Evolutionary conservation across 2,888 invertebrate species (phyloP), one percentile per base, ranked within the genome.

Genomic region (Podabrus alpinus): DNA sequence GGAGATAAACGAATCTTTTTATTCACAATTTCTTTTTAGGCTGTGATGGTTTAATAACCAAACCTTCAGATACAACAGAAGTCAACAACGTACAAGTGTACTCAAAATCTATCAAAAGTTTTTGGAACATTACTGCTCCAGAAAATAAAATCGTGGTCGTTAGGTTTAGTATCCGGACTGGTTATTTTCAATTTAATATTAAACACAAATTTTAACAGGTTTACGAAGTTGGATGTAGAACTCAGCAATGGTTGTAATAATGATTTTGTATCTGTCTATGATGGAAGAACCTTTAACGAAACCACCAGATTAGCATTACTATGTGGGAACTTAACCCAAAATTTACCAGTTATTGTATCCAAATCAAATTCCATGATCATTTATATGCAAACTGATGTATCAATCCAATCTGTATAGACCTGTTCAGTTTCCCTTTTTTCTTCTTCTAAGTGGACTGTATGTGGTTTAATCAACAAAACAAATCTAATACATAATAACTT

Each of bases 111-210:
- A 85, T 92, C 80, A 90, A 92, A 80, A 97, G 97, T 85, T 87
- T 90, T 0, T 97, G 97, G 97, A 86, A 90, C 72, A 92, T 97
- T 68, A 90, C 90, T 71, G 95, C 95, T 1, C 94, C 93, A 1
- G 79, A 83, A 17, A 89, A 90, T 77, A 91, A 93, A 85, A 88
- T 90, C 61, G 89, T 94, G 9, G 86, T 92, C 10, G 81, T 95
- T 13, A 91, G 90, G 86, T 92, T 85, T 1, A n/a, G n/a, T 1
- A 29, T 29, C 4, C 13, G 29, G 11, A 4, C 13, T 13, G 1
- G 9, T 13, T 0, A 29, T 29, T 59, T 61, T 13, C 4, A 25
- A 24, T 59, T 66, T 71, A 11, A n/a, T 15, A 29, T 15, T 29
- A 13, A 29, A 11, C 3, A 13, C 1, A 4, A 29, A 13, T 29